phyloP scores from a whole-genome alignment of 2,797 vertebrate species.

The Pangasius macronema region DNA sequence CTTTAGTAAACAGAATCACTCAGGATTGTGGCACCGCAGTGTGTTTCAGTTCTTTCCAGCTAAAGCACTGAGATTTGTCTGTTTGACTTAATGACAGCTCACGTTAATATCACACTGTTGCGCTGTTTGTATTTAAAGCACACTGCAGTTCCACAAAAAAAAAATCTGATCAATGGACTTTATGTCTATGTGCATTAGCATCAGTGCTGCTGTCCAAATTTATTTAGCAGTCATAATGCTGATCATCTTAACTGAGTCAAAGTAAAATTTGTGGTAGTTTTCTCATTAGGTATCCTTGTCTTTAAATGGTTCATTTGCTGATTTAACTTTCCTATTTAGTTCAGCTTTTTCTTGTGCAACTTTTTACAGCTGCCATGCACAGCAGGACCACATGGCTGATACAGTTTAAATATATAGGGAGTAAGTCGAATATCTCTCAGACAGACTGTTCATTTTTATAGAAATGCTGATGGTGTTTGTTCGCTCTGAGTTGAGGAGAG shows the following conservation, averaged over 20 bases:
- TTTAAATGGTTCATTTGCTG: slow-evolving; percentile 1
- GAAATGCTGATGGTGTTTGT: slow-evolving; percentile 49
- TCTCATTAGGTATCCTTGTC: neutral
- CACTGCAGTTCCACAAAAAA: neutral
- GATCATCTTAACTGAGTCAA: neutral
- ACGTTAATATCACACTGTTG: neutral
- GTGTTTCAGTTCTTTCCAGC: slow-evolving; percentile 14
- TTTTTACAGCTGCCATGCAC: slow-evolving; percentile 20
- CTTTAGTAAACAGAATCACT: neutral
- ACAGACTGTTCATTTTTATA: slow-evolving; percentile 22
- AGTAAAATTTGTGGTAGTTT: neutral
- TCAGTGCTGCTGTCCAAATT: neutral
- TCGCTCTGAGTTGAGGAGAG: slow-evolving; percentile 31
- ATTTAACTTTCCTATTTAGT: neutral
- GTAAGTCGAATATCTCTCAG: slow-evolving; percentile 33
- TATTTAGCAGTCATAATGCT: neutral
- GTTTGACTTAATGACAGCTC: neutral
- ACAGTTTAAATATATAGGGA: slow-evolving; percentile 34
- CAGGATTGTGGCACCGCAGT: neutral
- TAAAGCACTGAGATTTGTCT: slow-evolving; percentile 18
- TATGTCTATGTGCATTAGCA: neutral
- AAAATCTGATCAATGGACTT: neutral
- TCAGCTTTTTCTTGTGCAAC: neutral
- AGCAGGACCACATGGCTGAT: slow-evolving; percentile 23
- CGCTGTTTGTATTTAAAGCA: neutral